Evolutionary conservation across 2,888 invertebrate genomes (phyloP), one percentile per base, ranked within the genome.

Genomic region (Gerris lacustris): DNA sequence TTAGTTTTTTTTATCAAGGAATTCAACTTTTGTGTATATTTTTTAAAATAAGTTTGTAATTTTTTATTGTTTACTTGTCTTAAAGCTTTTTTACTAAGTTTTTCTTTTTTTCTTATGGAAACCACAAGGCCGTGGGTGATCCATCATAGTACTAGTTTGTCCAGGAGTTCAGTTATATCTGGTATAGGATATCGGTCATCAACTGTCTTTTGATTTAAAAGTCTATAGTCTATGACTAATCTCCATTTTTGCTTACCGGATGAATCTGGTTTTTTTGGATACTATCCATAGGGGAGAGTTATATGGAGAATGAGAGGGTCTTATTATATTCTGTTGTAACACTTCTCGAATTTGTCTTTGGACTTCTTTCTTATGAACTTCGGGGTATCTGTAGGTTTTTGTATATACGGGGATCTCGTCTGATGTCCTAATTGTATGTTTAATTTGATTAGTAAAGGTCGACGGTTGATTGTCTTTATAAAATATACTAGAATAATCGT

Each of bases 101-200:
- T n/a, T n/a, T n/a, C n/a, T n/a, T n/a, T n/a, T n/a, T n/a, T n/a
- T n/a, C n/a, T n/a, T n/a, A n/a, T n/a, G n/a, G n/a, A n/a, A n/a
- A n/a, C n/a, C n/a, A n/a, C n/a, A n/a, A n/a, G n/a, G n/a, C n/a
- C n/a, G n/a, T n/a, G n/a, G n/a, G n/a, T n/a, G n/a, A n/a, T n/a
- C n/a, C n/a, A n/a, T n/a, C n/a, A n/a, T n/a, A n/a, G n/a, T n/a
- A n/a, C n/a, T 45, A 75, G 64, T 75, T n/a, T 73, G 45, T 75
- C 75, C 7, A 76, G 66, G 44, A 76, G 72, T 44, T 77, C 76
- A n/a, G 31, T 45, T 18, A 71, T 71, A 63, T 68, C 68, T 2
- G 71, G 71, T 15, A 71, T 15, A 44, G 71, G 68, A 45, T 47
- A 71, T 18, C 31, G 31, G 44, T 71, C 71, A n/a, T 67, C 67